These are phyloP conservation scores for Pedionomus torquatus DNA, from an alignment of 2,113 vertebrate genomes.

Conservation along the genomic window DNA sequence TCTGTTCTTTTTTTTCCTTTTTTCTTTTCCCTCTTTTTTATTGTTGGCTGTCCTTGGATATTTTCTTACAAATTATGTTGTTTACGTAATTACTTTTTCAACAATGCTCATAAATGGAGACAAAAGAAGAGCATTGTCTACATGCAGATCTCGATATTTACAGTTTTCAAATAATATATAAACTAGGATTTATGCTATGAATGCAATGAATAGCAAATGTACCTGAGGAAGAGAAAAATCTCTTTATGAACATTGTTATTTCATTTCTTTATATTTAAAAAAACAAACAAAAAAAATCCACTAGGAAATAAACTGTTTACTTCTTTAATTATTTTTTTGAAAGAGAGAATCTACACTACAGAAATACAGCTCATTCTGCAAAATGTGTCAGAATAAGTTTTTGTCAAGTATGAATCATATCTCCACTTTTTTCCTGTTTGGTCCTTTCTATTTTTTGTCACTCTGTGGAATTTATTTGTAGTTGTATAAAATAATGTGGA, in stretches of 20 bases:
- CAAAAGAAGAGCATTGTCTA: not conserved
- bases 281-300: fast-evolving
- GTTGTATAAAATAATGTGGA: not conserved
- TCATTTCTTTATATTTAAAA: too few species aligned
- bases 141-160: not conserved
- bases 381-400: not conserved
- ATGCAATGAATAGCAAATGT: not conserved
- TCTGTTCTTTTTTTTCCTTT: fast-evolving
- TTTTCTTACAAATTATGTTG: not conserved
- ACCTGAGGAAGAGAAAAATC: not conserved
- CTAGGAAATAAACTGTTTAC: not conserved
- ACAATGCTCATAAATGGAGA: not conserved
- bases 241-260: not conserved
- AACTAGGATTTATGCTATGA: not conserved
- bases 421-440: not conserved
- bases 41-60: not conserved
- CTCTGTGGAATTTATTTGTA: not conserved
- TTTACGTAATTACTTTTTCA: not conserved
- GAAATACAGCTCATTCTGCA: not conserved
- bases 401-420: not conserved
- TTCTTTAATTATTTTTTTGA: not conserved
- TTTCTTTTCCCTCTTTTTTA: fast-evolving
- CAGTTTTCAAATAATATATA: not conserved
- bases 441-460: not conserved
- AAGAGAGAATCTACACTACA: not conserved